phyloP scores from a whole-genome alignment of 2,888 invertebrate species.

The Desoria tigrina region DNA sequence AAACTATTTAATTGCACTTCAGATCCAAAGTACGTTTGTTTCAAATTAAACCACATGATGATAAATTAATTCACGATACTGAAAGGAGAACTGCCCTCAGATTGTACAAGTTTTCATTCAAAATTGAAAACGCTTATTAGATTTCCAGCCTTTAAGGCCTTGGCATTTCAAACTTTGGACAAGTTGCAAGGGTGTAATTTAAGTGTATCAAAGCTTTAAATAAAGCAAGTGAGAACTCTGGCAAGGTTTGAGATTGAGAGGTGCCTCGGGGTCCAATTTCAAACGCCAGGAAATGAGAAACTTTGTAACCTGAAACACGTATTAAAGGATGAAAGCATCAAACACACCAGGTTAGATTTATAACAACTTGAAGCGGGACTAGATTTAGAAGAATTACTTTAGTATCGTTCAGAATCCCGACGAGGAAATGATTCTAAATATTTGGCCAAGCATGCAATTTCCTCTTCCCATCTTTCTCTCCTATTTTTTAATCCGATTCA shows the following conservation, averaged over 20 bases:
- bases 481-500: slow-evolving; percentile 9
- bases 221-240: no score
- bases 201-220: no score
- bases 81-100: no score
- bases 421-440: slow-evolving; percentile 37
- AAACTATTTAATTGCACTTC: no score
- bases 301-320: neutral
- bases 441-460: slow-evolving; percentile 40
- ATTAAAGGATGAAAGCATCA: slow-evolving; percentile 7
- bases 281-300: slow-evolving; percentile 18
- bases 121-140: neutral
- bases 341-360: neutral
- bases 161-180: no score
- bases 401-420: slow-evolving; percentile 16
- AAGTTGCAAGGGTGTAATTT: no score
- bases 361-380: neutral
- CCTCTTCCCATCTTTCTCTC: slow-evolving; percentile 21
- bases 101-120: neutral
- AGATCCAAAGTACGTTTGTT: no score
- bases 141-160: no score
- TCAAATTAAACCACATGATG: no score
- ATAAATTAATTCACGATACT: no score
- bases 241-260: neutral
- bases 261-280: slow-evolving; percentile 25
- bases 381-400: neutral